Evolutionary conservation across 2,113 vertebrate genomes (phyloP).

Genomic region (Motacilla tschutschensis): DNA sequence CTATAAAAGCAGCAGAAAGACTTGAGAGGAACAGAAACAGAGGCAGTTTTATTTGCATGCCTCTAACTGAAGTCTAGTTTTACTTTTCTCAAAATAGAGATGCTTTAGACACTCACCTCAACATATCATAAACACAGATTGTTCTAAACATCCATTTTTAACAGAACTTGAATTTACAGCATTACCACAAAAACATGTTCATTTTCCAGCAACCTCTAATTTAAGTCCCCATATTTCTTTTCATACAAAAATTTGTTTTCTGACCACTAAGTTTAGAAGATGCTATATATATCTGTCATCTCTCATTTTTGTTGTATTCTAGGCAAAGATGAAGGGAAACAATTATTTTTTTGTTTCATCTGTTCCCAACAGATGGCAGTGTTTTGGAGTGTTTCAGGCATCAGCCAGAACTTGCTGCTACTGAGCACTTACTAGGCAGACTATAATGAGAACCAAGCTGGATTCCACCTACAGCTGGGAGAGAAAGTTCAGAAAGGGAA

Average conservation of each 20-base stretch:
- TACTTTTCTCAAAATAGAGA: not conserved
- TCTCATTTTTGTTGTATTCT: not conserved
- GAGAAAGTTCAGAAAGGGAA: not conserved
- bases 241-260: not conserved
- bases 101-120: not conserved
- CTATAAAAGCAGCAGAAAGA: not conserved
- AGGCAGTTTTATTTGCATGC: not conserved
- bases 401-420: not conserved
- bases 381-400: not conserved
- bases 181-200: not conserved
- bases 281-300: not conserved
- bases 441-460: not conserved
- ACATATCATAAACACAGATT: not conserved
- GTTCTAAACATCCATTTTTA: not conserved
- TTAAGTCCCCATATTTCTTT: not conserved
- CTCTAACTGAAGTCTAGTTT: slow-evolving; percentile 13
- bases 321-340: not conserved
- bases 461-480: not conserved
- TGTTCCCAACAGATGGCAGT: not conserved
- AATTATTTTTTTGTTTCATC: not conserved
- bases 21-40: not conserved
- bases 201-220: not conserved
- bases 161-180: not conserved
- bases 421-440: not conserved
- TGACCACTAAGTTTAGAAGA: not conserved